Conservation (phyloP, 2,113 vertebrate species). For the Eurypyga helias region DNA sequence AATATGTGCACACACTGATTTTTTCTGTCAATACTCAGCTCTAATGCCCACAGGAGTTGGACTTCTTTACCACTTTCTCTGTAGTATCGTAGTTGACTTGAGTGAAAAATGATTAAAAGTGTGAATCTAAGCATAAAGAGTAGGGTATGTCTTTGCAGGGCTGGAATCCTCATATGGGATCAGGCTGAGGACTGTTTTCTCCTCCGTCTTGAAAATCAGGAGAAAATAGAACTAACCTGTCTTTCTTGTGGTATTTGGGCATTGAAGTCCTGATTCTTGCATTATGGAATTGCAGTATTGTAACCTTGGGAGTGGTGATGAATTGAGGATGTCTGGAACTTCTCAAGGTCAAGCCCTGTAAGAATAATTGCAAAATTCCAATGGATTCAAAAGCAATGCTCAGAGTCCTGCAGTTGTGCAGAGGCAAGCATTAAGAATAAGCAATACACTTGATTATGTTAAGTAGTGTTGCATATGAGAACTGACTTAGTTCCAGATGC, state of each 20-base stretch:
- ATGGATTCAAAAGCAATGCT: not conserved
- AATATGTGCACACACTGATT: not conserved
- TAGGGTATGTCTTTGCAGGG: not conserved
- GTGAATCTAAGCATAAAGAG: not conserved
- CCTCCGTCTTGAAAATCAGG: not conserved
- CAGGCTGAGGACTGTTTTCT: not conserved
- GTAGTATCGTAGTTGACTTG: rapidly evolving
- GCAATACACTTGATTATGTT: not conserved
- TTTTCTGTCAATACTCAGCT: not conserved
- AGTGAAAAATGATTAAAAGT: not conserved
- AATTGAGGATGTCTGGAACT: not conserved
- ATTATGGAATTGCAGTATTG: not conserved
- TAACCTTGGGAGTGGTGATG: not conserved
- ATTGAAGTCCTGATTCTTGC: not conserved
- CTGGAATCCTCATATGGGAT: not conserved
- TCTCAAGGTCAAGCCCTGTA: not conserved
- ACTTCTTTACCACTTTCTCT: not conserved
- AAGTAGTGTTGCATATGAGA: not conserved
- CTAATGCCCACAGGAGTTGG: not conserved
- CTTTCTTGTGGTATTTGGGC: not conserved
- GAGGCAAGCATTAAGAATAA: not conserved
- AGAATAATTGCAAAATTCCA: not conserved
- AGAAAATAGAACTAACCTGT: not conserved
- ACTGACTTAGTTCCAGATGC: not conserved
- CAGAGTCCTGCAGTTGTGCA: not conserved